Evolutionary conservation across 2,888 invertebrate genomes (phyloP), one percentile per base, ranked within the genome.

Genomic region (Automeris io): DNA sequence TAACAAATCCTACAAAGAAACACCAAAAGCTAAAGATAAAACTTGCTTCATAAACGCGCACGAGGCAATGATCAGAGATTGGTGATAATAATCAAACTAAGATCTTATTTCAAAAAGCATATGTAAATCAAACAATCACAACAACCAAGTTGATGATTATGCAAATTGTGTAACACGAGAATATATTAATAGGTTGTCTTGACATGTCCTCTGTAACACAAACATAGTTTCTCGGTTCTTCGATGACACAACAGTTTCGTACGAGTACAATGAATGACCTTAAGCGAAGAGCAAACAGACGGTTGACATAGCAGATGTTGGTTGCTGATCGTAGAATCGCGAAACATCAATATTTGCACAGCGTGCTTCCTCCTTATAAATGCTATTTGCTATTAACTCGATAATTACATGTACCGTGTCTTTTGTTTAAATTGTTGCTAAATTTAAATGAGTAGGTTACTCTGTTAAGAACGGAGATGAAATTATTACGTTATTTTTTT

Each of bases 271-370:
- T 9, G 16, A 16, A 7, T n/a, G 29, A 16, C 29, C 29, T 29
- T 16, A 29, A 29, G 29, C 6, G 4, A 16, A 16, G 2, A 26
- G 8, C 29, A 29, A 29, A 29, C 16, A 29, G 13, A 8, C 29
- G 2, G 5, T 29, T 29, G n/a, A 13, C 29, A 16, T 29, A 29
- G 16, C 1, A 26, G 16, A 26, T n/a, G n/a, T 16, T 16, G 16
- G 29, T 4, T 29, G 16, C 8, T 16, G 29, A 16, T 39, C 32
- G 29, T 33, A 50, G 7, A 29, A n/a, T 29, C 29, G 29, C 29
- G 29, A 29, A 29, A 29, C 16, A n/a, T 52, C 50, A 60, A 62
- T 51, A 58, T 51, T 62, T 54, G 51, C 53, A 45, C 49, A 52
- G 54, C 52, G 45, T 47, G 56, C 41, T 49, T 51, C 51, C 46